phyloP scores from a whole-genome alignment of 2,888 invertebrate species.

The Balanococcus diminutus region DNA sequence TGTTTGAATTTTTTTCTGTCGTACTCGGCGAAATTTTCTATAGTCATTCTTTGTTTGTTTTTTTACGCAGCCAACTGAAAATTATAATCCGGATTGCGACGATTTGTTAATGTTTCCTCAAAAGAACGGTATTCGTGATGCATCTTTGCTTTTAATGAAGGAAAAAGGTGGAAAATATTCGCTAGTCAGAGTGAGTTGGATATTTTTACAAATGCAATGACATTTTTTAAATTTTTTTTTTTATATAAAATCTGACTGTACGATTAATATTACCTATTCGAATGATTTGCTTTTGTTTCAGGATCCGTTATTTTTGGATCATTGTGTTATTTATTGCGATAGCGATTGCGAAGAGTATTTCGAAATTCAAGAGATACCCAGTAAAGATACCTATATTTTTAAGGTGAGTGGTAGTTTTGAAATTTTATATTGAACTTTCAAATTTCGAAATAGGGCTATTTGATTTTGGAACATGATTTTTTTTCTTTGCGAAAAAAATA shows the following conservation, averaged over 20 bases:
- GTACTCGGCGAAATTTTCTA: neutral
- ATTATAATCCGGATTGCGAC: slow-evolving; percentile 71
- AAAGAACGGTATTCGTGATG: slow-evolving; percentile 75
- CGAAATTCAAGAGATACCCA: slow-evolving; percentile 90
- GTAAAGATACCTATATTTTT: slow-evolving; percentile 91
- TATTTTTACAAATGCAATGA: neutral
- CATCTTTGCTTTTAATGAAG: slow-evolving; percentile 83
- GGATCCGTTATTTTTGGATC: slow-evolving; percentile 88
- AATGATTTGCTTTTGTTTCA: slow-evolving; percentile 59
- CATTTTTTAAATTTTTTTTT: neutral
- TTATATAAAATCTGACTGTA: neutral
- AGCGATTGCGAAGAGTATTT: slow-evolving; percentile 92
- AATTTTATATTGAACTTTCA: neutral
- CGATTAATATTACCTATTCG: neutral
- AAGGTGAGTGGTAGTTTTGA: slow-evolving; percentile 70
- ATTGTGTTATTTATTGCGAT: slow-evolving; percentile 86
- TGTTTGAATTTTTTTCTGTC: neutral
- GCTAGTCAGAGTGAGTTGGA: slow-evolving; percentile 70
- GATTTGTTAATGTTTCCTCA: slow-evolving; percentile 72
- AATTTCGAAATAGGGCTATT: neutral
- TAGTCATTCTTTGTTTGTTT: neutral
- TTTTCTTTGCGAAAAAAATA: neutral
- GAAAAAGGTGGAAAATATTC: slow-evolving; percentile 90
- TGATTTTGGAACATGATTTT: too few species aligned
- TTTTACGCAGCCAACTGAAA: slow-evolving; percentile 70